A percentile compares a stretch with the other conserved stretches of the same genome.
phyloP scores from a whole-genome alignment of 2,888 invertebrate species.

The Acanthopleura granulata region DNA sequence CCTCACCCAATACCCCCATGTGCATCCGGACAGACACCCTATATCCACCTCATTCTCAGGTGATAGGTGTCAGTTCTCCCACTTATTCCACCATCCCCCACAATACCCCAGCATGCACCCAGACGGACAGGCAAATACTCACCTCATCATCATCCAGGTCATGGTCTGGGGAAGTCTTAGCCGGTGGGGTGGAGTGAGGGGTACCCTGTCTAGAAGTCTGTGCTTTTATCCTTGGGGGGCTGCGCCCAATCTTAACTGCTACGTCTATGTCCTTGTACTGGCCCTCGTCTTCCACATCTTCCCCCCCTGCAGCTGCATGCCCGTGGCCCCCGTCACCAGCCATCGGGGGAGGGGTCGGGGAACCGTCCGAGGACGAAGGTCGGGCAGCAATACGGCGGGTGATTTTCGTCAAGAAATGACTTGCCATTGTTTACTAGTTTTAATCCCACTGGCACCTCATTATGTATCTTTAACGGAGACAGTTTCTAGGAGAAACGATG shows the following conservation, averaged over 20 bases:
- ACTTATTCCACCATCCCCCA: too few species aligned
- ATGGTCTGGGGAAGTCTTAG: not conserved
- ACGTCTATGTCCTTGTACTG: not conserved
- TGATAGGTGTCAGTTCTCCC: too few species aligned
- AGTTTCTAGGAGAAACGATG: too few species aligned
- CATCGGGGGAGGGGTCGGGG: slow-evolving; percentile 10
- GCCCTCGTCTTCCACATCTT: not conserved
- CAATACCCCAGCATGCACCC: too few species aligned
- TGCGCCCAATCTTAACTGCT: not conserved
- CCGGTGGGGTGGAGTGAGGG: not conserved
- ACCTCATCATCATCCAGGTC: not conserved
- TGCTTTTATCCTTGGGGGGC: not conserved
- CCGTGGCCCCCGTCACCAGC: not conserved
- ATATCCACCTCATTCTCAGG: too few species aligned
- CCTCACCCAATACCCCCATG: too few species aligned
- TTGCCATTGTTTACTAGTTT: not conserved
- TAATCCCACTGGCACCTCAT: too few species aligned
- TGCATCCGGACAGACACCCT: too few species aligned
- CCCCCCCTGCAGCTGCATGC: not conserved
- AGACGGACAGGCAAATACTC: not conserved
- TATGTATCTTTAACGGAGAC: too few species aligned
- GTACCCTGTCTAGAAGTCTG: not conserved
- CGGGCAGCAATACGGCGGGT: not conserved
- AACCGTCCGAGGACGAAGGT: not conserved
- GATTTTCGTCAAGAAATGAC: not conserved